Evolutionary conservation across 2,797 vertebrate species (phyloP).

Genomic region (Psittacula derbiana): DNA sequence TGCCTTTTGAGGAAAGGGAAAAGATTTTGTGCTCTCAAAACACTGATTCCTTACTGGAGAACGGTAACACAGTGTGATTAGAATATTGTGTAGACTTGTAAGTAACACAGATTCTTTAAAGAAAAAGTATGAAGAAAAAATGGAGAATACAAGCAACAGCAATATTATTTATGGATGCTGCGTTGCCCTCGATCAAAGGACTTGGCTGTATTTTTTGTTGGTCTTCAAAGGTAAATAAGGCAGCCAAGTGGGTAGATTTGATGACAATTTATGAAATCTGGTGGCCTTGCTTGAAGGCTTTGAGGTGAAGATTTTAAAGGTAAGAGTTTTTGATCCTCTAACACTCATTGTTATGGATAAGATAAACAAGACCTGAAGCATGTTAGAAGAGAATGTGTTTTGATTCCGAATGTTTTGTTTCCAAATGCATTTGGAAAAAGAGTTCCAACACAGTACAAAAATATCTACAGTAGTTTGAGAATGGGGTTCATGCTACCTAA

Average conservation of each 20-base stretch:
- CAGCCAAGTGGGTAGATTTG: neutral
- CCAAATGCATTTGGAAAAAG: neutral
- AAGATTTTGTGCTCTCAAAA: neutral
- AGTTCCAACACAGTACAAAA: neutral
- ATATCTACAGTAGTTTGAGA: neutral
- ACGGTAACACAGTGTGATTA: neutral
- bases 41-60: neutral
- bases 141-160: neutral
- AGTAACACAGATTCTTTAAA: neutral
- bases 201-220: neutral
- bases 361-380: neutral
- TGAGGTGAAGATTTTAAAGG: neutral
- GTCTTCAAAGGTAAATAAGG: neutral
- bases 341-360: neutral
- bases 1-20: neutral
- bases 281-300: neutral
- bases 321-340: neutral
- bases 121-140: neutral
- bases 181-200: neutral
- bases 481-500: neutral
- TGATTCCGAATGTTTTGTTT: neutral
- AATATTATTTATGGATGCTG: neutral
- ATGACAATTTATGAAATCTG: neutral
- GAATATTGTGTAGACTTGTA: neutral
- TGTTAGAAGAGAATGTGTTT: neutral